Percentiles rank a stretch among this genome's conserved stretches.
Evolutionary conservation across 2,797 vertebrate species (phyloP).

Genomic region (Silurus lanzhouensis): DNA sequence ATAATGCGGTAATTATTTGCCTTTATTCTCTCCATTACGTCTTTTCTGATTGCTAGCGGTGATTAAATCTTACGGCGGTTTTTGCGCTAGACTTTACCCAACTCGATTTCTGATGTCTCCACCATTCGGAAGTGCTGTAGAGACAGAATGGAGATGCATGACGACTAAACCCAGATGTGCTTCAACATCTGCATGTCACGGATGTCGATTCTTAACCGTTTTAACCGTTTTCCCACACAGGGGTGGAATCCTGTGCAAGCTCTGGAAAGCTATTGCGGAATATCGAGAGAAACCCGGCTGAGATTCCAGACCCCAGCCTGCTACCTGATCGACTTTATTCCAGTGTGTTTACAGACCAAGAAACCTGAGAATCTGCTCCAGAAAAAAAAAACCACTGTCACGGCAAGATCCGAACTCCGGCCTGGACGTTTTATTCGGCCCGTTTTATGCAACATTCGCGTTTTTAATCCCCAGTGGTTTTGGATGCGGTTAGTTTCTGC

Average conservation of each 20-base stretch:
- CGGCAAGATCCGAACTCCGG: too few species aligned
- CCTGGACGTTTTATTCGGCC: neutral
- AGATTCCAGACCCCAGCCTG: conserved; percentile 4
- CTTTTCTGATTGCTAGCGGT: too few species aligned
- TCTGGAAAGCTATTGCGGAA: conserved; percentile 93
- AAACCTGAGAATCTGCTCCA: conserved; percentile 25
- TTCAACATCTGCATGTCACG: too few species aligned
- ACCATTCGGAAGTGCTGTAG: too few species aligned
- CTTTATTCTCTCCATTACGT: too few species aligned
- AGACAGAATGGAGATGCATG: too few species aligned
- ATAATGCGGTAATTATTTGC: too few species aligned
- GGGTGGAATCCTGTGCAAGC: conserved; percentile 90
- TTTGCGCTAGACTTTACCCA: too few species aligned
- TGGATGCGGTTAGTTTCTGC: neutral
- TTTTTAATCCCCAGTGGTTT: neutral
- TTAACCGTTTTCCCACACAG: conserved; percentile 64
- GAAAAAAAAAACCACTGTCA: neutral
- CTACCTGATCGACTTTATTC: neutral
- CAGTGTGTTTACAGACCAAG: conserved; percentile 26
- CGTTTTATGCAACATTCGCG: neutral
- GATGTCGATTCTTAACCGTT: too few species aligned
- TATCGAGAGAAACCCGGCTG: conserved; percentile 83
- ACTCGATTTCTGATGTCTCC: too few species aligned
- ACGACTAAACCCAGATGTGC: too few species aligned
- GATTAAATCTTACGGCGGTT: too few species aligned